Evolutionary conservation across 2,113 vertebrate species (phyloP), one percentile per base, ranked within the genome.

Genomic region (Dromiciops gliroides): DNA sequence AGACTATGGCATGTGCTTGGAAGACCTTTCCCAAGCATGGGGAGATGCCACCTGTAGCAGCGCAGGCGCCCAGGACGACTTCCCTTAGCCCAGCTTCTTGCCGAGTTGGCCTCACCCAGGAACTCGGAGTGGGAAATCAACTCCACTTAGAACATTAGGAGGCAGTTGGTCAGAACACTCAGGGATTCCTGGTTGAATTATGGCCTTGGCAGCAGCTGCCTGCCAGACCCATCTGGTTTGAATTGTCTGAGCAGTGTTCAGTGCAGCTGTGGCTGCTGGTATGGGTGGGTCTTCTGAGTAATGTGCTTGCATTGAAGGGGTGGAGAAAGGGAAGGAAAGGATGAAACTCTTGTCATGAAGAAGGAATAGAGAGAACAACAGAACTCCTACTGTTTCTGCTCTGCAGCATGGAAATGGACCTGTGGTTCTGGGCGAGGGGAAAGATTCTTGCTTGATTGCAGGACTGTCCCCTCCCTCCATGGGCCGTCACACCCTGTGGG

Each of bases 281-380:
- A 90, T 94, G 98, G 97, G 95, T 97, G 90, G 97, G 97, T 53
- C 95, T 94, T 95, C 96, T 95, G 97, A 98, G 97, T 95, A 97
- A 97, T 3, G 0, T 95, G 52, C 88, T 94, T 94, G 96, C 92
- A 75, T 75, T 94, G 95, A 96, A 96, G 10, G 37, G 95, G 94
- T 96, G 97, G 91, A 97, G 98, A 98, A 93, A 95, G 93, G 88
- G 90, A 26, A 4, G 92, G 90, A 91, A 47, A 47, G 92, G 95
- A 97, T 95, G 95, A 93, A 95, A 48, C 93, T 6, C 83, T 92
- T 9, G 0, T 93, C 97, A 96, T 91, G 96, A 97, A 93, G 96
- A 95, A 96, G 11, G 24, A 89, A 95, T 26, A 28, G 10, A 0
- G 89, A 89, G 90, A 92, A 92, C 89, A 95, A 14, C 0, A 88